Evolutionary conservation across 64 coral and sea anemone species (phyloP).

Genomic region (Anthopleura sola): DNA sequence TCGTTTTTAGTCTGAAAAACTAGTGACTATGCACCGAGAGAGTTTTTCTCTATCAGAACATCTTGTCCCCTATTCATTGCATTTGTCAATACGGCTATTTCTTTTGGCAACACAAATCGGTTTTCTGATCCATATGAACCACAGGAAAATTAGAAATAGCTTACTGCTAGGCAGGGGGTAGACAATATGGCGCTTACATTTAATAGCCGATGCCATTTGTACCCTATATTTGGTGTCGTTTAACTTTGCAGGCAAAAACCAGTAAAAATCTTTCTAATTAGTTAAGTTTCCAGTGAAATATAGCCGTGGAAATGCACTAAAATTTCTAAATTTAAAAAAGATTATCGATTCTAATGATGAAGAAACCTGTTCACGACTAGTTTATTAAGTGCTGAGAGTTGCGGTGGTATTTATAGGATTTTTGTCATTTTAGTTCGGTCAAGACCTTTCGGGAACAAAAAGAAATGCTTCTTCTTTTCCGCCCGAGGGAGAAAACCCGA

Average conservation of each 20-base stretch:
- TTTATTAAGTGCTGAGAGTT: not conserved
- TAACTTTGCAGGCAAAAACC: not conserved
- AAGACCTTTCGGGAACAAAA: not conserved
- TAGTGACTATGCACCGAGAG: no score
- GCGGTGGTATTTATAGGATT: not conserved
- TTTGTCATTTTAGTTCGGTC: not conserved
- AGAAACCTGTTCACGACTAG: not conserved
- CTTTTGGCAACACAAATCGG: not conserved
- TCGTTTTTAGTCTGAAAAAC: no score
- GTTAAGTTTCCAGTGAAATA: not conserved
- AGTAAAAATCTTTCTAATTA: not conserved
- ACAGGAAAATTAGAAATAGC: slow-evolving; percentile 3
- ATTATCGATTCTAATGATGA: not conserved
- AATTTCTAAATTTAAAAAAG: not conserved
- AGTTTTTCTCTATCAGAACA: no score
- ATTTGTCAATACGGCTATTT: not conserved
- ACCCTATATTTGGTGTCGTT: not conserved
- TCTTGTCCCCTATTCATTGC: no score
- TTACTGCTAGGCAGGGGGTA: not conserved
- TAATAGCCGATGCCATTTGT: not conserved
- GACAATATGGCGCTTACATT: not conserved
- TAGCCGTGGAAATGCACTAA: not conserved
- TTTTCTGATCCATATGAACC: not conserved
- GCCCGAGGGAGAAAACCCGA: not conserved
- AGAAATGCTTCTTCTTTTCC: not conserved